A percentile compares a stretch with the other conserved stretches of the same genome.
phyloP scores from a whole-genome alignment of 2,113 vertebrate species.

The Propithecus coquereli region DNA sequence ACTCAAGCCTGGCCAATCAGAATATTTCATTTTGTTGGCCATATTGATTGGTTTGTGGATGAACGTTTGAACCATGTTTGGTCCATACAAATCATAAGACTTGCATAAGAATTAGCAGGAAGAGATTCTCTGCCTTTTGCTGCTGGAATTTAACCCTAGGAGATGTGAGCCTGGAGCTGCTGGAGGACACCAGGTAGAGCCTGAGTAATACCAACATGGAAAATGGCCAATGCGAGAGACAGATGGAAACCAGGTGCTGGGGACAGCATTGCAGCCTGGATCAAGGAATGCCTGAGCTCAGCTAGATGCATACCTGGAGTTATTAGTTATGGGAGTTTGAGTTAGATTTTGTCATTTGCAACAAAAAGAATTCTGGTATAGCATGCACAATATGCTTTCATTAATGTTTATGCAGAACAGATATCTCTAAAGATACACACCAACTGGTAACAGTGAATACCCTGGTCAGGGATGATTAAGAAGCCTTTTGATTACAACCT shows the following conservation, averaged over 20 bases:
- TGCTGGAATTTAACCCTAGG: background rate
- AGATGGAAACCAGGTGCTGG: background rate
- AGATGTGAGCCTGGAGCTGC: background rate
- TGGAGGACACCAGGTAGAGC: background rate
- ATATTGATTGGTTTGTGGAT: background rate
- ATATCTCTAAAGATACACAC: background rate
- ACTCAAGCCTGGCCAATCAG: background rate
- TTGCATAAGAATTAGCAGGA: background rate
- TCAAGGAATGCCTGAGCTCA: background rate
- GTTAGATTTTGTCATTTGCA: slow-evolving; percentile 25
- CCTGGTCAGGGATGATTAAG: background rate
- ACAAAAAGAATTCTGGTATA: background rate
- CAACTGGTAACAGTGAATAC: background rate
- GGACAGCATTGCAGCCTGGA: background rate
- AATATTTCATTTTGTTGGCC: background rate
- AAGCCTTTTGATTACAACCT: background rate
- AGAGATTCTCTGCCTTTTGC: background rate
- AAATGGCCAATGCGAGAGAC: background rate
- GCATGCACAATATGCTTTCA: background rate
- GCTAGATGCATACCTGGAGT: background rate
- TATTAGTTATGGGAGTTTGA: background rate
- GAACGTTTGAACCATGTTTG: background rate
- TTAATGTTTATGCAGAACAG: background rate
- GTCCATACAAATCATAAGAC: background rate
- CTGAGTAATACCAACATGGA: background rate